These are phyloP conservation scores for Caenorhabditis plicata DNA, from an alignment of 2,888 invertebrate species.

Conservation along the genomic window DNA sequence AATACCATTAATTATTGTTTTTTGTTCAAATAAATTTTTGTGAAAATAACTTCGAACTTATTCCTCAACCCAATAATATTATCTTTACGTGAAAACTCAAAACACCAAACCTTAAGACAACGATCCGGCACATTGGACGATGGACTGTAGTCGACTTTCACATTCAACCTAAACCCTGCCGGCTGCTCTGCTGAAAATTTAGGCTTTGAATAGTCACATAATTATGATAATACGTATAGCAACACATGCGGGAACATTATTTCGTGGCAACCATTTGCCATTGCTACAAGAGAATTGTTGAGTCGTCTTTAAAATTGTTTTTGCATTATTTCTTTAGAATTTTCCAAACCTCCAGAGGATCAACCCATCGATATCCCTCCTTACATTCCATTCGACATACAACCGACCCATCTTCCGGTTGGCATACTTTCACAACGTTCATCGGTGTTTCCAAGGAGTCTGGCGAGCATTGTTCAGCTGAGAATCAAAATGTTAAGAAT, in stretches of 20 bases:
- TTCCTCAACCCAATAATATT: no score
- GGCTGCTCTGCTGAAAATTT: conserved; percentile 60
- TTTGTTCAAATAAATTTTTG: no score
- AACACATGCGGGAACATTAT: conserved; percentile 90
- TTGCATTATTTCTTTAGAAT: no score
- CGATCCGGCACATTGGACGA: conserved; percentile 51
- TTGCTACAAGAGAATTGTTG: no score
- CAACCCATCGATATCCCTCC: conserved; percentile 59
- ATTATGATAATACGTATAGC: conserved; percentile 76
- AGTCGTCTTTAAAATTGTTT: no score
- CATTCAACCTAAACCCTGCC: conserved; percentile 63
- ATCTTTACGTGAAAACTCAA: no score
- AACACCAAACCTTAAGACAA: conserved; percentile 60
- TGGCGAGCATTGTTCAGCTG: conserved; percentile 76
- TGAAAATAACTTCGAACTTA: no score
- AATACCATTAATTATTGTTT: no score
- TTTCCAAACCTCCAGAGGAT: no score
- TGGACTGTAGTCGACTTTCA: conserved; percentile 56
- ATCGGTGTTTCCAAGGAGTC: conserved; percentile 89
- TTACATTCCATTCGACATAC: conserved; percentile 67
- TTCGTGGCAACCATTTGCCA: conserved; percentile 83
- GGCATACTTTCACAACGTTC: conserved; percentile 72
- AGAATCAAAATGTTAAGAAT: conserved; percentile 10
- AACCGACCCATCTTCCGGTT: conserved; percentile 74
- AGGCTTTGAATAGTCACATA: not conserved